phyloP scores from a whole-genome alignment of 2,113 vertebrate genomes.

The Equus przewalskii region DNA sequence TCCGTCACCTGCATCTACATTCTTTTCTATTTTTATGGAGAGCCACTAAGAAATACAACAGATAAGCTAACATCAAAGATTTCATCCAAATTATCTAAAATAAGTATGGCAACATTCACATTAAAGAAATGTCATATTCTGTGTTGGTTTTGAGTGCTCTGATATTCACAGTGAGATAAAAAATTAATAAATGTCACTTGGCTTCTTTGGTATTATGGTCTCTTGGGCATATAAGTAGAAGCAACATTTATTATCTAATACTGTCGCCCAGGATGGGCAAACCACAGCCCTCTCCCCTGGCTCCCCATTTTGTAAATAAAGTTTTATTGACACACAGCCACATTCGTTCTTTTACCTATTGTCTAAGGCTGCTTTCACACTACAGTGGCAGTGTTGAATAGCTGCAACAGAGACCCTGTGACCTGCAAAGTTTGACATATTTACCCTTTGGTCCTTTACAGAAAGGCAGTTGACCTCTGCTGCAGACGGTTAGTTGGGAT shows the following conservation, averaged over 20 bases:
- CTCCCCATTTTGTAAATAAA: conserved; percentile 11
- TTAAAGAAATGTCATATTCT: conserved; percentile 40
- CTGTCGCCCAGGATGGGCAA: not conserved
- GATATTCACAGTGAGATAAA: conserved; percentile 1
- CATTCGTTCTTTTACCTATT: not conserved
- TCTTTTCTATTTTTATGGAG: conserved; percentile 20
- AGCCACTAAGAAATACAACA: not conserved
- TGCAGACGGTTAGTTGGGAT: not conserved
- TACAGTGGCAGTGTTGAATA: not conserved
- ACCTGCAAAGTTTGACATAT: not conserved
- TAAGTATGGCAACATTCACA: not conserved
- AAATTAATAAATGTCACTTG: conserved; percentile 34
- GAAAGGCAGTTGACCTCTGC: not conserved
- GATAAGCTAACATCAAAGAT: not conserved
- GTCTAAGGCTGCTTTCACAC: not conserved
- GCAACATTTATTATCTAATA: not conserved
- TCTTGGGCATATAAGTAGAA: not conserved
- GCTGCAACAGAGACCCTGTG: not conserved
- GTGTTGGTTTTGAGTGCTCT: not conserved
- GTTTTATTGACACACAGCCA: not conserved
- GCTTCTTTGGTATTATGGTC: conserved; percentile 5
- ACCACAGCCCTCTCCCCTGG: not conserved
- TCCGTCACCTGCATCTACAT: not conserved
- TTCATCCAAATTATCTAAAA: conserved; percentile 16
- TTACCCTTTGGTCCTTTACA: not conserved